Conservation (phyloP, 2,888 invertebrate genomes). For the Pollenia labialis region DNA sequence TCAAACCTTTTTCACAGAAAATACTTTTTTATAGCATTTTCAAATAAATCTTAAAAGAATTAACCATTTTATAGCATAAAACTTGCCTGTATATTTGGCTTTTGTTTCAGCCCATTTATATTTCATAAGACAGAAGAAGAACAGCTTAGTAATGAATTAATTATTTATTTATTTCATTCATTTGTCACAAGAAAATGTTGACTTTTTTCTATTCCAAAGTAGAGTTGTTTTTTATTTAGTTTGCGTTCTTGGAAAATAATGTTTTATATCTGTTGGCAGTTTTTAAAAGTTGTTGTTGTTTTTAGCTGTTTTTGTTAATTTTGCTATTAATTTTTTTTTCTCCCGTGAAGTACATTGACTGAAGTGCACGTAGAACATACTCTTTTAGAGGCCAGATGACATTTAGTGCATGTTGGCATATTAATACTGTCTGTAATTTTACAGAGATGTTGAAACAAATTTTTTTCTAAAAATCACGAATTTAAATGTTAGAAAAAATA, state of each 20-base stretch:
- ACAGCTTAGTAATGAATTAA: neutral
- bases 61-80: no score
- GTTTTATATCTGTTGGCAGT: slow-evolving; percentile 24
- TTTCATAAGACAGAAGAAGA: no score
- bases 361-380: slow-evolving; percentile 2
- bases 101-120: no score
- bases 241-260: neutral
- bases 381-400: slow-evolving; percentile 36
- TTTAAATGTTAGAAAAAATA: no score
- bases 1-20: no score
- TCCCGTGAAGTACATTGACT: neutral
- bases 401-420: slow-evolving; percentile 45
- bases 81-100: no score
- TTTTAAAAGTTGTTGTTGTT: neutral
- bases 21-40: no score
- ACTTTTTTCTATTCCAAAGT: slow-evolving; percentile 22
- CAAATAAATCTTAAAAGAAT: no score
- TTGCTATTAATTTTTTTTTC: neutral
- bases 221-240: neutral
- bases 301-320: neutral
- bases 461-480: no score
- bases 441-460: neutral
- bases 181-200: slow-evolving; percentile 44
- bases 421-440: slow-evolving; percentile 30
- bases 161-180: slow-evolving; percentile 53